These are phyloP conservation scores for Alaudala cheleensis DNA, from an alignment of 2,113 vertebrate genomes.

Conservation along the genomic window DNA sequence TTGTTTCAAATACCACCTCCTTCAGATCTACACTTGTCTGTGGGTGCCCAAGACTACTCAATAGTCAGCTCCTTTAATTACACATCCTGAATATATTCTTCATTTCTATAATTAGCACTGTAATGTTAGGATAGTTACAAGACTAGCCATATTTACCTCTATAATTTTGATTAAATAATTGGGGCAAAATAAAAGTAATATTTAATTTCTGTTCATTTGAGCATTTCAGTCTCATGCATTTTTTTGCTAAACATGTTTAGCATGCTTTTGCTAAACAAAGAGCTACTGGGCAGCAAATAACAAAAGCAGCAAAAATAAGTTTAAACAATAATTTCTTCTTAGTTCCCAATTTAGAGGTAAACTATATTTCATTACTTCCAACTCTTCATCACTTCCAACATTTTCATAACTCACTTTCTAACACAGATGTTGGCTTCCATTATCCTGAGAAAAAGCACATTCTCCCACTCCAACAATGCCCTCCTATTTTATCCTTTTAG, in stretches of 20 bases:
- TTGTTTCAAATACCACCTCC: neutral
- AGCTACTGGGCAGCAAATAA: neutral
- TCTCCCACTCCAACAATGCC: neutral
- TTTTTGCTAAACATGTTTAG: neutral
- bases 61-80: neutral
- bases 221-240: neutral
- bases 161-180: neutral
- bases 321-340: neutral
- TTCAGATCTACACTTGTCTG: neutral
- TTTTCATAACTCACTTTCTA: neutral
- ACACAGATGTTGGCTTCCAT: neutral
- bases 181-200: neutral
- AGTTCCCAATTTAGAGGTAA: neutral
- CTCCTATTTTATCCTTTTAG: neutral
- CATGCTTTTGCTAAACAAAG: neutral
- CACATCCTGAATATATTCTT: neutral
- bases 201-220: neutral
- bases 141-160: neutral
- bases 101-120: neutral
- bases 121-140: neutral
- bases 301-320: neutral
- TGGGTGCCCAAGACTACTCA: neutral
- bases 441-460: neutral
- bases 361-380: neutral
- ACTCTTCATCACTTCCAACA: neutral